Base-by-base conservation (phyloP, 2,888 invertebrate species). In the Habrosyne pyritoides region DNA sequence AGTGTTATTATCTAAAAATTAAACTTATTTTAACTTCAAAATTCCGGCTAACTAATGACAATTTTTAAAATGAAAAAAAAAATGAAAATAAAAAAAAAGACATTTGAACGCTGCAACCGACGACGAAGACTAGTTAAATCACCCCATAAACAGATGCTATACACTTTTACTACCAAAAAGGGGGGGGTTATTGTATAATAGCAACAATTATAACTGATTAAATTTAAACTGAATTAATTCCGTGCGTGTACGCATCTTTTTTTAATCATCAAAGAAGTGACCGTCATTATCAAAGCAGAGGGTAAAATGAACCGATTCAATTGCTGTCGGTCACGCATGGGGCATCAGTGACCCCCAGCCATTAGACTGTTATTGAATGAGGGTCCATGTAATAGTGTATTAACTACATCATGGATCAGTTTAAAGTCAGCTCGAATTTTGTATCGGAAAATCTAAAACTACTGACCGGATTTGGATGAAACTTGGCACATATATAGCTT, bases 331-430 rank as follows among this genome's bases (percentile, higher is more conserved):
- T 55, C 68, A 69, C 66, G 61, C 58, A 60, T 24, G 22, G 67
- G 59, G 57, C 55, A 21, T 24, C 57, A 57, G 56, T 57, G 53
- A 60, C 57, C 61, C 8, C 30, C 24, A 24, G 48, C 63, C 64
- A 63, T 69, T 58, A 70, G 57, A 61, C 22, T 55, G 52, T 67
- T 56, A 57, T 59, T 47, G 58, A 57, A 70, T 70, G 64, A 60
- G 69, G 69, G 69, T 55, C 54, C 8, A 42, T 8, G 5, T 2
- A 36, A n/a, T n/a, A 24, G 2, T 14, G 5, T 42, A 42, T 42
- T 18, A 42, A 7, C 24, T n/a, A n/a, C 24, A 24, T 3, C 24
- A 18, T n/a, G n/a, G 42, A 42, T 18, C 3, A 18, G 18, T 6
- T 42, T 42, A 8, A 42, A 42, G 4, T 3, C 24, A n/a, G n/a